These are phyloP conservation scores for Brienomyrus longianalis DNA, from an alignment of 2,113 vertebrate genomes.

Conservation along the genomic window DNA sequence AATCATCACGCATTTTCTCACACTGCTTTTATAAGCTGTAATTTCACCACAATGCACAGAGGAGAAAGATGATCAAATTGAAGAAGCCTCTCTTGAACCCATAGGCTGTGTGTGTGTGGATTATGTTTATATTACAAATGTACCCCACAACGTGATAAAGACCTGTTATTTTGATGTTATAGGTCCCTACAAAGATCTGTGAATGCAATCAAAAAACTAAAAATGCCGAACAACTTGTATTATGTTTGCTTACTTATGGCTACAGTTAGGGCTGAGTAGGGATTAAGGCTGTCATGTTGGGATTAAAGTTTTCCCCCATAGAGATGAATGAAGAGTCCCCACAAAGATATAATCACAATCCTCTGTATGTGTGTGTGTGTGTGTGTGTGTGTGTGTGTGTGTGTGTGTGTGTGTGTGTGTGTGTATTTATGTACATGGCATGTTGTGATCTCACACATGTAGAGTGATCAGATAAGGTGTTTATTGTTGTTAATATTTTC, in stretches of 20 bases:
- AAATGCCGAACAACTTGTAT: too few species aligned
- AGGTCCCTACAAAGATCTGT: too few species aligned
- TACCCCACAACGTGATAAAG: too few species aligned
- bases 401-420: background rate
- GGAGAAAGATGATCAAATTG: background rate
- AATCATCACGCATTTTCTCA: background rate
- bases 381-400: background rate
- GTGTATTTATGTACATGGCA: background rate
- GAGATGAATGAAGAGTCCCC: too few species aligned
- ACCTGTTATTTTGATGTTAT: too few species aligned
- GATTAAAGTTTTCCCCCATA: too few species aligned
- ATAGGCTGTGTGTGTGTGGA: background rate
- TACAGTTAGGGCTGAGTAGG: too few species aligned
- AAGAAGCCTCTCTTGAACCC: background rate
- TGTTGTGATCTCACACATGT: background rate
- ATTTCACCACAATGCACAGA: background rate
- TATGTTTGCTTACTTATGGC: too few species aligned
- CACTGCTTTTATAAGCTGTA: background rate
- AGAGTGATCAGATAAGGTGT: background rate
- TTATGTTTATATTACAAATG: too few species aligned
- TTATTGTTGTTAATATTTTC: conserved; percentile 7
- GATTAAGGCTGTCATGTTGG: too few species aligned
- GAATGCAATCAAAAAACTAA: too few species aligned
- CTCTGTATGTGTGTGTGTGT: background rate
- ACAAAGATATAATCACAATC: too few species aligned